These are phyloP conservation scores for Linepithema humile DNA, from an alignment of 1,140 invertebrate genomes.

Conservation along the genomic window DNA sequence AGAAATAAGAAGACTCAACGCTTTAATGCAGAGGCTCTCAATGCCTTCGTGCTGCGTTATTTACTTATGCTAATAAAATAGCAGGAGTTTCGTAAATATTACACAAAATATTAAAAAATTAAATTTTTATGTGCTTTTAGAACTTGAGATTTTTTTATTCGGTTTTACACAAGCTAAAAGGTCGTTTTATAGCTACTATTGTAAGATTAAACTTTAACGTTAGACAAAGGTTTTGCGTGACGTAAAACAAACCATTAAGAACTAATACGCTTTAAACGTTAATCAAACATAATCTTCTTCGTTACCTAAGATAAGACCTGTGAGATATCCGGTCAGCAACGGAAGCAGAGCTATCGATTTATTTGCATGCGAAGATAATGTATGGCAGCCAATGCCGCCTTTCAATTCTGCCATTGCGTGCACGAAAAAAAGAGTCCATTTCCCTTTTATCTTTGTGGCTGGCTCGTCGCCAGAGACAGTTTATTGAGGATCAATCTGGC, in stretches of 20 bases:
- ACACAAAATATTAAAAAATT: not conserved
- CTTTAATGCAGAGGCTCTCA: constrained; percentile 8
- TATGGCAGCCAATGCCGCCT: not conserved
- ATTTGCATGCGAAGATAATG: not conserved
- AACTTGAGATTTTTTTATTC: not conserved
- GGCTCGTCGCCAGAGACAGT: constrained; percentile 48
- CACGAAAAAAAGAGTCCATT: constrained; percentile 20
- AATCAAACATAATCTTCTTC: constrained; percentile 23
- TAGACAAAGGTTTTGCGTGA: not conserved
- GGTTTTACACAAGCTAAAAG: not conserved
- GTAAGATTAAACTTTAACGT: not conserved
- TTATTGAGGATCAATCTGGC: constrained; percentile 40
- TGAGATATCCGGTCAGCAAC: constrained; percentile 13
- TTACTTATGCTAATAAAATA: not conserved
- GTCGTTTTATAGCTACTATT: not conserved
- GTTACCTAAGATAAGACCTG: constrained; percentile 27
- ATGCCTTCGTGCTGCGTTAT: not conserved
- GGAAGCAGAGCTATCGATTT: constrained; percentile 54
- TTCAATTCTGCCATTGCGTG: constrained; percentile 38
- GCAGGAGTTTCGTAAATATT: not conserved
- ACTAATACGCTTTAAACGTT: constrained; percentile 8
- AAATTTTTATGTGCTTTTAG: not conserved
- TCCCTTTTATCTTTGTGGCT: constrained; percentile 38
- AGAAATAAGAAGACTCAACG: constrained; percentile 15
- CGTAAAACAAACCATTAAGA: not conserved